Evolutionary conservation across 2,888 invertebrate genomes (phyloP), one percentile per base, ranked within the genome.

Genomic region (Agrotis segetum): DNA sequence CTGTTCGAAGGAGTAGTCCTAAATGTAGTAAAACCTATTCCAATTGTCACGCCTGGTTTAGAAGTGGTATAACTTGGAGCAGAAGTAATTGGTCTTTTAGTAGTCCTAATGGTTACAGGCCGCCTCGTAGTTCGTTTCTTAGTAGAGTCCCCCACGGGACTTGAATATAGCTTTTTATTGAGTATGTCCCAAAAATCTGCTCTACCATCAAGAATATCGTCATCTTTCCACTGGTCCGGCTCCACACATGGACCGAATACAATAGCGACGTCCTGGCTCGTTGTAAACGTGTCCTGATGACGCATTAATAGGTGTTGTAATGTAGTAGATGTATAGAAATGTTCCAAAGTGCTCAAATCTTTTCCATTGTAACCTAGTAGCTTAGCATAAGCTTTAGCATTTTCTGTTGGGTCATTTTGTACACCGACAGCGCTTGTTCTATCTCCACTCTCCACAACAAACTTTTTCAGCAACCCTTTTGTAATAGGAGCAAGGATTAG

Each of bases 381-480:
- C 50, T 82, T 84, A 3, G 93, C 94, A 65, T 89, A 91, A 47
- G 55, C 61, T 75, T 89, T 89, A 5, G 93, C 93, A 44, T 79
- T 89, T 77, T 88, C 81, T 6, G 92, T 52, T 3, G 94, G 92
- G 67, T 92, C 86, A 1, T 82, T 62, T 76, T 93, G 93, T 16
- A 89, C 66, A 14, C 87, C 83, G 64, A 88, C 91, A 14, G 78
- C 77, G 0, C 87, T 85, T 6, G 86, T 60, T 72, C 81, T 87
- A 0, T 85, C 85, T 3, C 92, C 93, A 63, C 92, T 93, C 49
- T 91, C 92, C 11, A 88, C 82, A 69, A 92, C 91, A 3, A 88
- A 90, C 79, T 89, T 93, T 24, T 89, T 88, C 65, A 93, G 92
- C 13, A 94, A 80, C 2, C 92, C 93, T 49, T 85, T 79, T 0